Conservation (phyloP, 1,140 invertebrate species). For the Anthonomus grandis region DNA sequence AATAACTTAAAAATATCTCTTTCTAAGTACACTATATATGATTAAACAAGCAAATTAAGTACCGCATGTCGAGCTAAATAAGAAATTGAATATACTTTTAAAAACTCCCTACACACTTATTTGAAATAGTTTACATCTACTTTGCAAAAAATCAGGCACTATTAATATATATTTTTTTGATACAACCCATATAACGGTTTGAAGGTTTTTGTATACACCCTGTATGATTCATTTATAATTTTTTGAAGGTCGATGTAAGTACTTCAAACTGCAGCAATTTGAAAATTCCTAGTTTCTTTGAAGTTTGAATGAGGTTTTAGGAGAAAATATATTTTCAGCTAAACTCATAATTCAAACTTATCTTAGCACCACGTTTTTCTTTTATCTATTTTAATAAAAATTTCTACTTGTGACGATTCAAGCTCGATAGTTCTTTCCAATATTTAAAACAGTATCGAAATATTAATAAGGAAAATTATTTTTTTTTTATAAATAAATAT, state of each 20-base stretch:
- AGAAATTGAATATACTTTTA: too few relatives aligned
- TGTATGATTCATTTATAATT: too few relatives aligned
- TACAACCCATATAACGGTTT: too few relatives aligned
- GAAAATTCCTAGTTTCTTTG: constrained; percentile 3
- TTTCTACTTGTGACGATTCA: neutral
- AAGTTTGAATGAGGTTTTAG: neutral
- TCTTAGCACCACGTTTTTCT: neutral
- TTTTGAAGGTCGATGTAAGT: neutral
- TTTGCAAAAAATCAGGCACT: too few relatives aligned
- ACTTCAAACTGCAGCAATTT: neutral
- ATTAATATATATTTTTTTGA: too few relatives aligned
- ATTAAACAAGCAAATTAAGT: neutral
- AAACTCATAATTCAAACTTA: neutral
- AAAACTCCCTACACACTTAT: too few relatives aligned
- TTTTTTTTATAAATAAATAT: neutral
- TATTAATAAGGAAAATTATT: neutral
- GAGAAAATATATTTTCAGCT: neutral
- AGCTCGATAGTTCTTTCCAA: neutral
- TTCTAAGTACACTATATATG: neutral
- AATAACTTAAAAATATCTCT: neutral
- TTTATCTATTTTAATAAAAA: neutral
- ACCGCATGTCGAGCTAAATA: neutral
- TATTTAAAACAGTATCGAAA: neutral
- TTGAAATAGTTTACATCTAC: too few relatives aligned
- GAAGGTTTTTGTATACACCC: too few relatives aligned